Evolutionary conservation across 2,797 vertebrate species (phyloP), one percentile per base, ranked within the genome.

Genomic region (Phaenicophaeus curvirostris): DNA sequence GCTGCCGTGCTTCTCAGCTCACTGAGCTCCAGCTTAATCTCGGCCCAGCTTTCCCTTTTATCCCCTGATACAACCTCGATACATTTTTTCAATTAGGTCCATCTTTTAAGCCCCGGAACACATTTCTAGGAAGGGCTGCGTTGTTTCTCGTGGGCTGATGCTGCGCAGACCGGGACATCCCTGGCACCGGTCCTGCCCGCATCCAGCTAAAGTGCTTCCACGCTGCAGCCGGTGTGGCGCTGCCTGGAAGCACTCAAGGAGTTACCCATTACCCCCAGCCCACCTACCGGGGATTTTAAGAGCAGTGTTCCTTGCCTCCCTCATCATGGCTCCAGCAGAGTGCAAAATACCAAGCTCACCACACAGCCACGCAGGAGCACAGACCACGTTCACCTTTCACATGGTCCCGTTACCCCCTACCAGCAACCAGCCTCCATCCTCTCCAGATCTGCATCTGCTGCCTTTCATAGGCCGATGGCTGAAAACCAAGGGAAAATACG

Each of bases 61-160:
- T 96, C 95, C 91, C 72, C 76, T 39, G 74, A 27, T 89, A 72
- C 81, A 76, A 81, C 66, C 89, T 54, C 54, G 2, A 24, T 17
- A 41, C 15, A 19, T 65, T 35, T 88, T 74, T 87, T 55, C 95
- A 94, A 94, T 95, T 69, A 94, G 76, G 42, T 69, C 44, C 83
- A 83, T 87, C 89, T 54, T 39, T 91, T 72, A 95, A 91, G 93
- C 95, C 85, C 55, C 20, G 1, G 71, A 66, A 25, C 15, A 8
- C 92, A 46, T 94, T 95, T 96, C 96, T 96, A 96, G 96, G 95
- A 96, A 96, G 92, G 81, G 86, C 81, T 51, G 86, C 1, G 5
- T 2, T 11, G 48, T 62, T 91, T 85, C 59, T 14, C 7, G 2
- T 2, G 77, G 89, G 94, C 55, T 80, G 94, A 84, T 15, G 27